phyloP scores from a whole-genome alignment of 2,113 vertebrate genomes.

The Alouatta palliata region DNA sequence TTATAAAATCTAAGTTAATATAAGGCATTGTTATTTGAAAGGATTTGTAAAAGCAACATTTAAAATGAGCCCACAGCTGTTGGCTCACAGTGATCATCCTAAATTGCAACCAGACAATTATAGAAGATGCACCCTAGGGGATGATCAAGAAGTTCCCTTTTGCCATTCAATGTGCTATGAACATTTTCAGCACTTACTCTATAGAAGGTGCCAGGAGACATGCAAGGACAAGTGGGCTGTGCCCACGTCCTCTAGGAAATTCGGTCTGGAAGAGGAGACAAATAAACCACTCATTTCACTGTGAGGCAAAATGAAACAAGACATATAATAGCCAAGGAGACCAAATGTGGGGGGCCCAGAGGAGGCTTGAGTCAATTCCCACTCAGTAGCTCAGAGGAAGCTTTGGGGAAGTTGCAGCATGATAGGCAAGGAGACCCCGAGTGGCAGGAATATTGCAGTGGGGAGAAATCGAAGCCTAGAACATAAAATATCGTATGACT shows the following conservation, averaged over 20 bases:
- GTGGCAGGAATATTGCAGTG: background rate
- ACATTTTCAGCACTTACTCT: background rate
- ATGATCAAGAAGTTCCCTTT: background rate
- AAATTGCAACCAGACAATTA: background rate
- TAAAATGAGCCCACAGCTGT: background rate
- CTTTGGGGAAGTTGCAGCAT: background rate
- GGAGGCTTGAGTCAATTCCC: background rate
- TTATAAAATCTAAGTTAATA: background rate
- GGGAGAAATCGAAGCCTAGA: background rate
- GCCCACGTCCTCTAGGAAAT: background rate
- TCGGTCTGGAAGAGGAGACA: background rate
- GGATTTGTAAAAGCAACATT: background rate
- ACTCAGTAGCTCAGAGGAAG: background rate
- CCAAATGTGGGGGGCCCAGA: background rate
- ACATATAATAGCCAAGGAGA: background rate
- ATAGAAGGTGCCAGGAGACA: background rate
- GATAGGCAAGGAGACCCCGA: background rate
- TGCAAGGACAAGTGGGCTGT: background rate
- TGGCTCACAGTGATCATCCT: background rate
- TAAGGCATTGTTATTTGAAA: background rate
- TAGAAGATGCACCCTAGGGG: background rate
- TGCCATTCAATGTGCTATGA: background rate
- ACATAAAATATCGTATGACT: background rate
- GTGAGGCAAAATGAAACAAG: background rate
- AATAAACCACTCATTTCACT: background rate